Conservation (phyloP, 2,113 vertebrate species). For the Syngnathus floridae region DNA sequence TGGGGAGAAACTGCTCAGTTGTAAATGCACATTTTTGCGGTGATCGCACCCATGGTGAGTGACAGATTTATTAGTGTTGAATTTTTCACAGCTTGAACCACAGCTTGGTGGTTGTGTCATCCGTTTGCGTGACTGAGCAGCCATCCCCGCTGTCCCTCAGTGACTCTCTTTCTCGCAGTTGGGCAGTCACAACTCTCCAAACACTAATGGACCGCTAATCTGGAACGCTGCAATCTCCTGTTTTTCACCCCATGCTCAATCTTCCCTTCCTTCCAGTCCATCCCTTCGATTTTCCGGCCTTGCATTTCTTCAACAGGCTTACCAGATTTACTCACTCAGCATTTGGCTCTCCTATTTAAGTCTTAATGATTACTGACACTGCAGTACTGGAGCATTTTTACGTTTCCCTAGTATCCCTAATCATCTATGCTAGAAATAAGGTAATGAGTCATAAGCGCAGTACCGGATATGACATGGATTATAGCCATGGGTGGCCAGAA, state of each 20-base stretch:
- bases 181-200: conserved; percentile 14
- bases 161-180: conserved; percentile 16
- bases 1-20: conserved; percentile 15
- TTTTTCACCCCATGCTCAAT: not conserved
- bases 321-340: conserved; percentile 37
- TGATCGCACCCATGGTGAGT: conserved; percentile 13
- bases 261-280: no score
- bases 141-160: conserved; percentile 14
- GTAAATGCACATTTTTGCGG: not conserved
- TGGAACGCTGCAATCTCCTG: not conserved
- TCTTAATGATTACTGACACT: conserved; percentile 37
- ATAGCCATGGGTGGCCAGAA: not conserved
- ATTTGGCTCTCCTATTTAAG: conserved; percentile 16
- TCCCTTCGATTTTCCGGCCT: not conserved
- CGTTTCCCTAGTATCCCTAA: conserved; percentile 25
- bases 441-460: conserved; percentile 4
- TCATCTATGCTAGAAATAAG: not conserved
- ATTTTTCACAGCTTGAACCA: conserved; percentile 51
- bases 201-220: conserved; percentile 21
- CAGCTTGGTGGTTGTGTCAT: conserved; percentile 32
- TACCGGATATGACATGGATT: not conserved
- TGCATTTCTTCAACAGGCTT: conserved; percentile 30
- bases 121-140: conserved; percentile 16
- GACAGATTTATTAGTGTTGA: conserved; percentile 54
- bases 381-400: conserved; percentile 22